phyloP scores from a whole-genome alignment of 2,797 vertebrate species.

The Crypturellus tataupa region DNA sequence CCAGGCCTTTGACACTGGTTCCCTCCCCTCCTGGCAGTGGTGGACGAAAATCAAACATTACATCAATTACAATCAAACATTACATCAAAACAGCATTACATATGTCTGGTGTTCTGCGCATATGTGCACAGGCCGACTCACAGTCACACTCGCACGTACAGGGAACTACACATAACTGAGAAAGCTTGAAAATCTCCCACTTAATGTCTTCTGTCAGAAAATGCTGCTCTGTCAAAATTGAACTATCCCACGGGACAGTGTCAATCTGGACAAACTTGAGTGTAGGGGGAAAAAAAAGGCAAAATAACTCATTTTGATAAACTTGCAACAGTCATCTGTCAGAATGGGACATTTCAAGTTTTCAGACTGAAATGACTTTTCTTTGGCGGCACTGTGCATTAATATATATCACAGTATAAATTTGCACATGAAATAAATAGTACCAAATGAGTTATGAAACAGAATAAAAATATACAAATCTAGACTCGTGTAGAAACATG shows the following conservation, averaged over 20 bases:
- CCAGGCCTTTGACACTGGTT: rapidly evolving
- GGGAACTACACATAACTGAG: neutral
- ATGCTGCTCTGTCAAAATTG: neutral
- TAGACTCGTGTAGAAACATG: neutral
- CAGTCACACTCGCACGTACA: neutral
- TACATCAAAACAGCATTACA: no score
- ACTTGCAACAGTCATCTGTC: slow-evolving; percentile 46
- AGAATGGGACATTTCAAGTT: slow-evolving; percentile 33
- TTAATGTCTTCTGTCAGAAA: slow-evolving; percentile 37
- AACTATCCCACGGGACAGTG: neutral
- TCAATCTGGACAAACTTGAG: neutral
- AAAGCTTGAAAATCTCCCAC: neutral
- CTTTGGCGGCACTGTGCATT: slow-evolving; percentile 3
- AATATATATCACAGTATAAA: slow-evolving; percentile 8
- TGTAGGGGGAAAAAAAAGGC: neutral
- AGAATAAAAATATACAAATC: neutral
- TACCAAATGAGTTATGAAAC: neutral
- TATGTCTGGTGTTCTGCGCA: neutral
- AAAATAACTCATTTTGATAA: slow-evolving; percentile 36
- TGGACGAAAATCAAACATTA: no score
- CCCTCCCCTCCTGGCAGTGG: neutral
- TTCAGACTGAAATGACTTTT: slow-evolving; percentile 36
- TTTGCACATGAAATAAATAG: slow-evolving; percentile 8
- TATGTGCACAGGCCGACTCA: neutral
- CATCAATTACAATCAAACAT: no score